Conservation (phyloP, 2,113 vertebrate species). For the Platysteira castanea region DNA sequence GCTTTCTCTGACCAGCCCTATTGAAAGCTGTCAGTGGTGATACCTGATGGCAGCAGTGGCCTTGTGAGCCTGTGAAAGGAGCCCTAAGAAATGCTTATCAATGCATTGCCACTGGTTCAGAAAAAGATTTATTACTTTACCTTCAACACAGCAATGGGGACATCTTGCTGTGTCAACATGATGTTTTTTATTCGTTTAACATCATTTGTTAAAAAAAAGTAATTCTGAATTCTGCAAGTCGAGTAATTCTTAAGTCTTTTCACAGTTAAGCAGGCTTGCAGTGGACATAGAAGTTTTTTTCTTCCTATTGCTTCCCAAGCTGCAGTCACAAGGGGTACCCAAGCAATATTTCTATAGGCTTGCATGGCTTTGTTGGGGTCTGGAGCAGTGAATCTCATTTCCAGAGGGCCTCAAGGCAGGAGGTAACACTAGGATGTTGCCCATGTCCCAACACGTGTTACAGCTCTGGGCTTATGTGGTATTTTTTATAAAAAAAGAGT, state of each 20-base stretch:
- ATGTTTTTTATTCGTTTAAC: background rate
- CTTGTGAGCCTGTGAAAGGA: background rate
- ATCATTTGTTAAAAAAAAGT: background rate
- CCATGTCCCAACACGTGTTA: rapidly evolving
- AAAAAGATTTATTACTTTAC: background rate
- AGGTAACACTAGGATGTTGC: background rate
- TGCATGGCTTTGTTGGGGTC: constrained; percentile 13
- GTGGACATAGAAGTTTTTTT: background rate
- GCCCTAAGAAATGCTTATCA: background rate
- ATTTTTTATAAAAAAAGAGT: rapidly evolving
- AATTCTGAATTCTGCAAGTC: background rate
- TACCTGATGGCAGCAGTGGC: background rate
- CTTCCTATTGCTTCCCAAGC: background rate
- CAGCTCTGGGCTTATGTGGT: background rate
- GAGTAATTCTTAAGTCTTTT: background rate
- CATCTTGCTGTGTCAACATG: background rate
- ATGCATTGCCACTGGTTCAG: background rate
- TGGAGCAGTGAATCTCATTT: constrained; percentile 57
- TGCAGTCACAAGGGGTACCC: constrained; percentile 58
- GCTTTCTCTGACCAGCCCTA: background rate
- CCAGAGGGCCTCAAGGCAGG: constrained; percentile 66
- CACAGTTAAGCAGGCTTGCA: background rate
- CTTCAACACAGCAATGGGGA: background rate
- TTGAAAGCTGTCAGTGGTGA: background rate
- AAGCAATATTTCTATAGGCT: constrained; percentile 65